Evolutionary conservation across 2,888 invertebrate genomes (phyloP), one percentile per base, ranked within the genome.

Genomic region (Melanargia galathea): DNA sequence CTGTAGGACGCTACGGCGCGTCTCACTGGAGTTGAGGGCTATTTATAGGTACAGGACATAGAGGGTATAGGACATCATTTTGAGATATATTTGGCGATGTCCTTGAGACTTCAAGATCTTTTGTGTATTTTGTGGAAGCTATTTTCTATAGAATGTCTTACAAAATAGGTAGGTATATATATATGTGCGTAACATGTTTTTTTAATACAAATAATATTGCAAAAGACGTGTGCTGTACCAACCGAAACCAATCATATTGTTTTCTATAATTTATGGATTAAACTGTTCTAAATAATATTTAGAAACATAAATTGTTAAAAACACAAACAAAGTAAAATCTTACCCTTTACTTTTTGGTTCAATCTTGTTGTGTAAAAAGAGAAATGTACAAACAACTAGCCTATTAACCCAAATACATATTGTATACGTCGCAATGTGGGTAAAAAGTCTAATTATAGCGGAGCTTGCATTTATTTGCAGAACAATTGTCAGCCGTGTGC

Each of bases 321-420:
- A 35, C 40, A 40, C n/a, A n/a, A 38, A 38, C 4, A 6, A n/a
- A n/a, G 38, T 38, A 38, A 38, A 54, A n/a, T 38, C 40, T 40
- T n/a, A 24, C 24, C 24, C n/a, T 10, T 40, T 22, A 54, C 16
- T 43, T 55, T 52, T 43, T 6, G 26, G 16, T 24, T 20, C 30
- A 33, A 8, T 5, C 33, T 26, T 8, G 8, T 30, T 45, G 18
- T 45, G 30, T 30, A 11, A 56, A 57, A 45, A 46, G 11, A 57
- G 45, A 20, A 45, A 40, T 4, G 26, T 13, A 33, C 57, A 30
- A 57, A 20, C 57, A 46, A 30, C 57, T 30, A 45, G 30, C 57
- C 57, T 46, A 45, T 57, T 57, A 57, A 57, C 57, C 57, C 57
- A 57, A 57, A 57, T 57, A 57, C 57, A 57, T 57, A 57, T 20